Percentiles rank a stretch among this genome's conserved stretches.
Evolutionary conservation across 1,140 invertebrate species (phyloP).

Genomic region (Drosophila tristis): DNA sequence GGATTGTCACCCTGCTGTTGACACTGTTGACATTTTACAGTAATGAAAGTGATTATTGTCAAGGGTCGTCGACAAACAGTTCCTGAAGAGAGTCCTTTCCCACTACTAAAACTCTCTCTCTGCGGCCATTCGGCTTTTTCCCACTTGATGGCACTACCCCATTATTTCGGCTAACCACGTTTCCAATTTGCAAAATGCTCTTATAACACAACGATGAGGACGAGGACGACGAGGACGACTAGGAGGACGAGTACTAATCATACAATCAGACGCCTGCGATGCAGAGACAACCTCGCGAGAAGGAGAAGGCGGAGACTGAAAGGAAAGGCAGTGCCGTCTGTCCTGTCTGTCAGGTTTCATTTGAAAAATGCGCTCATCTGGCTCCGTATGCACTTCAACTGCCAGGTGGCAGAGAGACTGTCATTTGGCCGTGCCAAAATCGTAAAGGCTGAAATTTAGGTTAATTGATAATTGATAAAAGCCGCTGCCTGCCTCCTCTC

Average conservation of each 20-base stretch:
- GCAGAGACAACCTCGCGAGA: constrained; percentile 1
- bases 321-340: too few species aligned
- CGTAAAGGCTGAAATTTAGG: constrained; percentile 74
- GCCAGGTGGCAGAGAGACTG: constrained; percentile 42
- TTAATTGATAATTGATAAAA: constrained; percentile 83
- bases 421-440: constrained; percentile 70
- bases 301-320: neutral
- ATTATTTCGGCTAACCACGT: constrained; percentile 20
- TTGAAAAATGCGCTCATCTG: constrained; percentile 56
- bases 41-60: constrained; percentile 77
- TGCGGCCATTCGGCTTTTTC: neutral
- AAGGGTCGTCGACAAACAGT: constrained; percentile 56
- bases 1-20: constrained; percentile 48
- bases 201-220: too few species aligned
- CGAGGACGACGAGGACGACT: too few species aligned
- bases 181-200: constrained; percentile 37
- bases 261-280: constrained; percentile 37
- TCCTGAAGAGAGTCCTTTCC: constrained; percentile 6
- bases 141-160: neutral
- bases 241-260: constrained; percentile 47
- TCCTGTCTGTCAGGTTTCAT: constrained; percentile 54
- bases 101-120: too few species aligned
- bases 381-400: constrained; percentile 52
- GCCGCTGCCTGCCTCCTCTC: constrained; percentile 31
- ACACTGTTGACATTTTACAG: constrained; percentile 72